Base-by-base conservation (phyloP, 2,113 vertebrate genomes). In the Eulacestoma nigropectus region DNA sequence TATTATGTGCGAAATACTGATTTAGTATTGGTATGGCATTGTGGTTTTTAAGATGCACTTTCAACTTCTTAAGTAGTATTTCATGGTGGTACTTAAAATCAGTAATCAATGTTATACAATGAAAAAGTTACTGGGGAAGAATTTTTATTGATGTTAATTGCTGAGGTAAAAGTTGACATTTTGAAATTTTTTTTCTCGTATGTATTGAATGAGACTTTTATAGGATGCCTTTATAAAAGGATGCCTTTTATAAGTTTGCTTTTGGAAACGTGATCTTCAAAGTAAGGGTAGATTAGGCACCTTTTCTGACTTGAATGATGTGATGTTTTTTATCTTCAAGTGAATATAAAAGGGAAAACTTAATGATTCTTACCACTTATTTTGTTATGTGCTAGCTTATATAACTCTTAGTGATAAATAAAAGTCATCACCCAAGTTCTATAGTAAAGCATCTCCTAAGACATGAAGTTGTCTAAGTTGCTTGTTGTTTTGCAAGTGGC, bases 311-410 rank as follows among this genome's bases (percentile, higher is more conserved):
- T 90, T 46, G 27, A 73, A 26, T 76, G 74, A 82, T 42, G 15
- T 25, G 57, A 39, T 44, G 22, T 69, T 83, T 88, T 95, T 85
- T 72, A 84, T 75, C 25, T 70, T 85, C 74, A 74, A 64, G 12
- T 94, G 65, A 92, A 46, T 95, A 83, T 88, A 50, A 81, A 95
- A 93, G 42, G 14, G 89, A 95, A 84, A 96, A 91, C 37, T 56
- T 82, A 93, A 78, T 90, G 42, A 74, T 39, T 16, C 46, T 63
- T 81, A 79, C 62, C 18, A 52, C 65, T 90, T 82, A 73, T 46
- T 90, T 84, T 56, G 49, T 75, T 62, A 44, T 8, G 2, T 77
- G 56, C 44, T 89, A 47, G 26, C 59, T 90, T 96, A 88, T 37
- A 21, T 92, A 90, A 92, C 41, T 25, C 55, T 59, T 86, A 14